Base-by-base conservation (phyloP, 1,140 invertebrate genomes). In the Holotrichia oblita region DNA sequence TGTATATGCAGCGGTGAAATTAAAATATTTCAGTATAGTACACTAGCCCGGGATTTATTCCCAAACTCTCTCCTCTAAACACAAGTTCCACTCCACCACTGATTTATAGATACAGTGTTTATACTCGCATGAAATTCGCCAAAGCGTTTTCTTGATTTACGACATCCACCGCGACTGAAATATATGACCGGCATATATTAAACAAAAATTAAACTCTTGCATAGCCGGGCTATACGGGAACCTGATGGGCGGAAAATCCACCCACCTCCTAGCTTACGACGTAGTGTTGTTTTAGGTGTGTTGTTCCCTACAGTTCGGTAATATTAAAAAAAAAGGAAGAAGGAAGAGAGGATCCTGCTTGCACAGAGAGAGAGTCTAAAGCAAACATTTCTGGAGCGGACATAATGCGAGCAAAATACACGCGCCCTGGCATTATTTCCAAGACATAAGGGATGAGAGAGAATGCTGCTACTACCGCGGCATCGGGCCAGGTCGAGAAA, bases 71-170 rank as follows among this genome's bases (percentile, higher is more conserved):
- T 55, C 14, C 6, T 14, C 17, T 17, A 3, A 55, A 55, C 17
- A 55, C 48, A 7, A 55, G 48, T 7, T 55, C 48, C 17, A 55
- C 48, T 55, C 48, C 17, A 17, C 48, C 48, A n/a, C 14, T 55
- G 48, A 55, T 55, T 55, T 55, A 55, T 55, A 55, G 48, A 55
- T n/a, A 55, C 48, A 14, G 48, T 55, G 48, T 55, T 55, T 55
- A 55, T 55, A 55, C 48, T 55, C 14, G 48, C 48, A 55, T 55
- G 48, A 55, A 55, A 55, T 55, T 55, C 48, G 14, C 48, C 48
- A 55, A 55, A 55, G 48, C 48, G 48, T 55, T 55, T 55, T 55
- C 48, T 55, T 55, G 48, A 55, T 55, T 55, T 55, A 55, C 48
- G 48, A 17, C 14, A 55, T 6, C 48, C n/a, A 7, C 12, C 12